These are phyloP conservation scores for Tiphia femorata DNA, from an alignment of 2,888 invertebrate genomes.

Conservation along the genomic window DNA sequence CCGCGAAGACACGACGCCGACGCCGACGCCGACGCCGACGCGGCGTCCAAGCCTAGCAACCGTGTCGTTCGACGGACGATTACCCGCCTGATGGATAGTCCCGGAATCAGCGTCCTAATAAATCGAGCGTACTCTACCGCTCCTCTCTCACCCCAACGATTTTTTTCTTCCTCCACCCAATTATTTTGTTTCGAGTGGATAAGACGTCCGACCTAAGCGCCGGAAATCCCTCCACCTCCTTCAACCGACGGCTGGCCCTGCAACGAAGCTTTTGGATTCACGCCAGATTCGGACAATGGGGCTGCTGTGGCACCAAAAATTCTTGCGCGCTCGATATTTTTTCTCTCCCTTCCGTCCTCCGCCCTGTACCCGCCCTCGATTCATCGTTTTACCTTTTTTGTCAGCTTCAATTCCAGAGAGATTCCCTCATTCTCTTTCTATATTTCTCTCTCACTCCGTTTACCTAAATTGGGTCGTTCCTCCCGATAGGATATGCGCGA, in stretches of 20 bases:
- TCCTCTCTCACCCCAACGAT: constrained; percentile 1
- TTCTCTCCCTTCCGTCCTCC: not conserved
- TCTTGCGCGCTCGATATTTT: constrained; percentile 2
- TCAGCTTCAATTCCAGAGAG: no score
- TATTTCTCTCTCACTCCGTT: no score
- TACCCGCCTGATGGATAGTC: constrained; percentile 42
- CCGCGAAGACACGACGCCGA: no score
- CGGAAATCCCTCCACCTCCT: constrained; percentile 36
- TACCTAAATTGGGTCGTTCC: no score
- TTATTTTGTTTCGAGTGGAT: constrained; percentile 36
- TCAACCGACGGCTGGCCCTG: constrained; percentile 23
- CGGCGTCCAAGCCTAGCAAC: no score
- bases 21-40: no score
- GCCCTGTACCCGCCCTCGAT: no score
- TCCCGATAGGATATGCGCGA: no score
- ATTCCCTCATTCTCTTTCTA: no score
- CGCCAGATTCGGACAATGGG: constrained; percentile 27
- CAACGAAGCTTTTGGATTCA: constrained; percentile 26
- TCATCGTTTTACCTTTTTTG: no score
- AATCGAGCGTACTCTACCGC: constrained; percentile 31
- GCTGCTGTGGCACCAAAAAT: not conserved
- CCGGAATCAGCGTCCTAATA: constrained; percentile 31
- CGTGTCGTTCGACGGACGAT: constrained; percentile 35
- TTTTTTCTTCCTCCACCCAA: constrained; percentile 30
- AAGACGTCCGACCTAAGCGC: constrained; percentile 12